Percentiles rank a stretch among this genome's conserved stretches.
phyloP scores from a whole-genome alignment of 2,113 vertebrate species.

The Agapornis roseicollis region DNA sequence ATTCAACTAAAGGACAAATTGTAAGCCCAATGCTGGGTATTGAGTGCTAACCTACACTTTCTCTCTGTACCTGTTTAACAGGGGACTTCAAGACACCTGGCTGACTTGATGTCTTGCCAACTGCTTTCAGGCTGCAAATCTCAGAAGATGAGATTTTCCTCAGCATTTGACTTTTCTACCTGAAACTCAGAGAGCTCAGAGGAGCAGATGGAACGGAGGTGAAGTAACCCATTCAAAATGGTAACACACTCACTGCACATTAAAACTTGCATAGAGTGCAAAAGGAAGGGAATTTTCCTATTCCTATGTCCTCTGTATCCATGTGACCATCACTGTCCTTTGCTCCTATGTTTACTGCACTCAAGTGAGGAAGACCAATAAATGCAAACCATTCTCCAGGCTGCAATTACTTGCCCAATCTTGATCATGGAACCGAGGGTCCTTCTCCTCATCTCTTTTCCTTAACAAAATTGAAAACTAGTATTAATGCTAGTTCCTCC shows the following conservation, averaged over 20 bases:
- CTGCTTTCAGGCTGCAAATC: background rate
- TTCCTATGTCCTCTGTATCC: background rate
- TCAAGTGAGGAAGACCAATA: background rate
- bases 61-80: background rate
- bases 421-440: background rate
- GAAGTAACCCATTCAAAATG: background rate
- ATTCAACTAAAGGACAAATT: background rate
- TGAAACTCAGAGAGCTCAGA: background rate
- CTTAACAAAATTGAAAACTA: background rate
- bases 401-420: background rate
- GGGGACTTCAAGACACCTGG: background rate
- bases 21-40: background rate
- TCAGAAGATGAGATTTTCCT: slow-evolving; percentile 13
- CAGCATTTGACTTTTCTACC: slow-evolving; percentile 6
- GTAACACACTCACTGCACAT: background rate
- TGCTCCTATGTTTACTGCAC: background rate
- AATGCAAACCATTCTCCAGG: background rate
- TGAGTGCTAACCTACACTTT: background rate
- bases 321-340: background rate
- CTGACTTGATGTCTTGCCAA: background rate
- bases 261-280: background rate
- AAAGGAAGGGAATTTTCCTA: background rate
- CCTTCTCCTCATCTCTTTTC: background rate
- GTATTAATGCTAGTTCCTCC: background rate
- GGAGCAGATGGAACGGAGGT: background rate